Base-by-base conservation (phyloP, 2,888 invertebrate species). In the Xanthostigma xanthostigma region DNA sequence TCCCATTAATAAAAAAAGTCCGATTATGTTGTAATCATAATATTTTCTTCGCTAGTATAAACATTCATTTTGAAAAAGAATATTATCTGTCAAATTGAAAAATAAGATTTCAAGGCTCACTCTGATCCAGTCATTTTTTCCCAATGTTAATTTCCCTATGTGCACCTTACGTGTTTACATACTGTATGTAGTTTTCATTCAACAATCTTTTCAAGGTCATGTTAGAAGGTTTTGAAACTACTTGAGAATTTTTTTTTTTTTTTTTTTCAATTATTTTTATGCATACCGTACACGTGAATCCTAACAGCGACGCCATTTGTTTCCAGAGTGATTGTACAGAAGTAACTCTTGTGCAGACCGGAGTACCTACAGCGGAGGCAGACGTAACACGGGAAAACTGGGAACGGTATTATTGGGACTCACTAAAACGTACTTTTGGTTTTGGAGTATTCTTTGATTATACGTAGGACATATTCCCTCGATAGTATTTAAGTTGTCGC, bases 361-460 rank as follows among this genome's bases (percentile, higher is more conserved):
- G 87, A 44, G 86, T 98, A 10, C 98, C 98, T 2, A 67, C 77
- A 6, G 72, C 76, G 47, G 94, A 87, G 65, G 76, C 78, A 50
- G 84, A 87, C 8, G 77, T 80, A 42, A 92, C 95, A 37, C 75
- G 74, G 59, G 77, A 79, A 50, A 96, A 96, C 61, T 97, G 96
- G 96, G 80, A 84, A 53, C 76, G 85, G 50, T 92, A 95, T 69
- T 98, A 97, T 65, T 95, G 94, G 81, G 84, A 90, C 60, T 82
- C 92, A 57, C 94, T 98, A 66, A 94, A 91, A 64, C 78, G 87
- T 53, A 84, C 88, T 0, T 93, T 95, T 65, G 93, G 93, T 43
- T 94, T 88, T 63, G 92, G 91, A 34, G 79, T 81, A 17, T 82
- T 80, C 64, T 70, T 78, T 50, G 40, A 48, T 37, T 48, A 43